A percentile compares a stretch with the other conserved stretches of the same genome.
Evolutionary conservation across 2,888 invertebrate species (phyloP).

Genomic region (Embidobia sp.): DNA sequence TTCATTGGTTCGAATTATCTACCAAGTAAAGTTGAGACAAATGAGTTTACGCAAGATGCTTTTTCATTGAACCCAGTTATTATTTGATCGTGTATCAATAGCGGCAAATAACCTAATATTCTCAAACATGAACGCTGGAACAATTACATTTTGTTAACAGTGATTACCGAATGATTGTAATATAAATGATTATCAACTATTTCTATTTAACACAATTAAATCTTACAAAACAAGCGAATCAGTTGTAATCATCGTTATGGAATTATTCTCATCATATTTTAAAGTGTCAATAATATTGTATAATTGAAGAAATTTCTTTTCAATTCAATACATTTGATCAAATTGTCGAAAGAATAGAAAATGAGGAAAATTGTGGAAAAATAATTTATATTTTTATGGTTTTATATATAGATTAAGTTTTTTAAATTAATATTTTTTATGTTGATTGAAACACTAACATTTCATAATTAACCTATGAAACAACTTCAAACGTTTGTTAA

Average conservation of each 20-base stretch:
- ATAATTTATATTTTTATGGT: too few species aligned
- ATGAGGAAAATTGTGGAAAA: too few species aligned
- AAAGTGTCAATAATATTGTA: too few species aligned
- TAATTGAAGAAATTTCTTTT: too few species aligned
- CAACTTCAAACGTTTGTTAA: too few species aligned
- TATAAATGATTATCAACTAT: slow-evolving; percentile 33
- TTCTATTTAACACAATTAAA: slow-evolving; percentile 20
- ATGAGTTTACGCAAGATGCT: slow-evolving; percentile 57
- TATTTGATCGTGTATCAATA: slow-evolving; percentile 38
- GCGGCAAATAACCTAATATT: slow-evolving; percentile 29
- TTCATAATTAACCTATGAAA: too few species aligned
- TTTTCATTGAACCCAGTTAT: slow-evolving; percentile 27
- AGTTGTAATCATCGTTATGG: neutral
- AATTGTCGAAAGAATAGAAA: too few species aligned
- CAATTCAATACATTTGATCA: too few species aligned
- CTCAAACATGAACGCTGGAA: neutral
- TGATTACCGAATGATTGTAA: slow-evolving; percentile 33
- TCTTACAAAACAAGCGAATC: slow-evolving; percentile 16
- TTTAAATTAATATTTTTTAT: too few species aligned
- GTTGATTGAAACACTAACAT: too few species aligned
- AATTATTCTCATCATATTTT: too few species aligned
- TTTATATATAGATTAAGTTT: too few species aligned
- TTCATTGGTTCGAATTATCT: slow-evolving; percentile 48
- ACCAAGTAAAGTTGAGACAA: slow-evolving; percentile 33
- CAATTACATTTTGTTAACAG: slow-evolving; percentile 30